Evolutionary conservation across 2,888 invertebrate species (phyloP).

Genomic region (Eutolmus rufibarbis): DNA sequence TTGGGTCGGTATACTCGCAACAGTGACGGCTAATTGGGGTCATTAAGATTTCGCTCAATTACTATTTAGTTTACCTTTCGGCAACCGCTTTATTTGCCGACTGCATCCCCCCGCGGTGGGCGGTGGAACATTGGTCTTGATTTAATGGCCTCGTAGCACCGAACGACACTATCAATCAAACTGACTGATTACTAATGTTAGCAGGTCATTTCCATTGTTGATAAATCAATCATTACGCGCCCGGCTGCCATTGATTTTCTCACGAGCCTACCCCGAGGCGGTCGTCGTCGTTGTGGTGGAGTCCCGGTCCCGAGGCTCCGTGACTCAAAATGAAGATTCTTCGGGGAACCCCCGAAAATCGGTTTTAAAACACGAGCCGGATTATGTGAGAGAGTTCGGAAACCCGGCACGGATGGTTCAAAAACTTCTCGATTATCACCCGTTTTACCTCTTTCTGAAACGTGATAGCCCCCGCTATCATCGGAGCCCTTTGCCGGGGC

Average conservation of each 20-base stretch:
- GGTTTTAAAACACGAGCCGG: neutral
- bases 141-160: conserved; percentile 25
- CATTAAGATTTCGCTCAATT: neutral
- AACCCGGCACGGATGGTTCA: neutral
- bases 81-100: neutral
- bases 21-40: neutral
- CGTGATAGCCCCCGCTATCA: neutral
- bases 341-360: neutral
- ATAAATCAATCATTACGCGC: conserved; percentile 42
- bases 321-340: neutral
- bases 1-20: neutral
- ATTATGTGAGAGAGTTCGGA: neutral
- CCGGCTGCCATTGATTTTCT: conserved; percentile 33
- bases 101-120: neutral
- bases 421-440: neutral
- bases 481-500: neutral
- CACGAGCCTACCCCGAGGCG: neutral
- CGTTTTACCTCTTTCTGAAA: neutral
- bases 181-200: conserved; percentile 43
- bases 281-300: neutral
- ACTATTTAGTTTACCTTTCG: neutral
- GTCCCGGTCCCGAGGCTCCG: neutral
- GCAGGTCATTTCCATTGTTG: conserved; percentile 41
- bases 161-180: conserved; percentile 41
- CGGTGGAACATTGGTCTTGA: neutral